These are phyloP conservation scores for Antechinus flavipes DNA, from an alignment of 2,113 vertebrate species.

Conservation along the genomic window DNA sequence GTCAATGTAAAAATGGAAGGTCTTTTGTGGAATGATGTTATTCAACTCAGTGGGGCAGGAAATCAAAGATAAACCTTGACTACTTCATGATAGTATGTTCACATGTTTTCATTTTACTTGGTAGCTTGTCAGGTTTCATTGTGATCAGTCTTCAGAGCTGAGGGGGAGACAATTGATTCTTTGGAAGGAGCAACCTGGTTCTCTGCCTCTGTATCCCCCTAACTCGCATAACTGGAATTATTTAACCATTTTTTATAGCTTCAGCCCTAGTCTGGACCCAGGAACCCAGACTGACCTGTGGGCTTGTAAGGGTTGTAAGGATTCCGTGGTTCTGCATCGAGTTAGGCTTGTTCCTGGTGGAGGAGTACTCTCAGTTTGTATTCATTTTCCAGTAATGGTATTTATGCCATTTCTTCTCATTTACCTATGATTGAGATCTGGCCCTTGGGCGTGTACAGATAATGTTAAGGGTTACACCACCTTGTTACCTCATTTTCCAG, in stretches of 20 bases:
- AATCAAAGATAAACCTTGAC: background rate
- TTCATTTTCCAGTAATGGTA: conserved; percentile 7
- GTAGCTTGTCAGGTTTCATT: conserved; percentile 1
- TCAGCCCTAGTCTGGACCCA: background rate
- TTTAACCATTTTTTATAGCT: background rate
- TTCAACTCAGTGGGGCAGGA: background rate
- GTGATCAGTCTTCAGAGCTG: background rate
- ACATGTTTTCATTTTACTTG: background rate
- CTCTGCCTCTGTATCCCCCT: background rate
- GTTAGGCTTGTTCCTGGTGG: conserved; percentile 10
- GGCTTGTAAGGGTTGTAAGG: background rate
- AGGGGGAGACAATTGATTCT: background rate
- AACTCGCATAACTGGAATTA: background rate
- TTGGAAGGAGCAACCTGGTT: background rate
- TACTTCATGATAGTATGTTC: background rate
- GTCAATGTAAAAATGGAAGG: background rate
- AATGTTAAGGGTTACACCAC: background rate
- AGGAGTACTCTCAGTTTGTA: background rate
- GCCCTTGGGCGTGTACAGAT: too few relatives aligned
- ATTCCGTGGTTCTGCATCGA: background rate
- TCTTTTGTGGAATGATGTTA: conserved; percentile 21
- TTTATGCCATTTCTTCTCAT: background rate
- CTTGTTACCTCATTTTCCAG: conserved; percentile 13
- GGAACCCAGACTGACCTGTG: too few relatives aligned
- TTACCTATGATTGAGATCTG: too few relatives aligned